Percentiles rank a stretch among this genome's conserved stretches.
phyloP scores from a whole-genome alignment of 1,140 invertebrate genomes.

The Hesperophylax magnus region DNA sequence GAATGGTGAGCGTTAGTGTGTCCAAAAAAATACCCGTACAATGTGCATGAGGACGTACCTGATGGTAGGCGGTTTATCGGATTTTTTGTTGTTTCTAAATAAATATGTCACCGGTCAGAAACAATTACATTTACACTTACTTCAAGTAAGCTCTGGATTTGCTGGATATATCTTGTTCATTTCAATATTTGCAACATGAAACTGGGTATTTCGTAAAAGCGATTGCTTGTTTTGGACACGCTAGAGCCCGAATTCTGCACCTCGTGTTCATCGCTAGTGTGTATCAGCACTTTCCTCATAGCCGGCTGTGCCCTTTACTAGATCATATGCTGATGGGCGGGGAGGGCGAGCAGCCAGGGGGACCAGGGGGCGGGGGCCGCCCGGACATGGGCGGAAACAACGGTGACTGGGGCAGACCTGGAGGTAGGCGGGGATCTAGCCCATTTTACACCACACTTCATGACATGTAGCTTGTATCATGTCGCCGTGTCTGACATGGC shows the following conservation, averaged over 20 bases:
- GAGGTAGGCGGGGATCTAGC: not conserved
- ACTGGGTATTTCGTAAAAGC: not conserved
- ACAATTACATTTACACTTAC: too few relatives aligned
- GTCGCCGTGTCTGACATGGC: too few relatives aligned
- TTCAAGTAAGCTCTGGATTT: too few relatives aligned
- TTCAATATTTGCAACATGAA: not conserved
- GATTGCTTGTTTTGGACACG: not conserved
- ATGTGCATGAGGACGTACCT: too few relatives aligned
- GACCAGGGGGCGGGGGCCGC: constrained; percentile 34
- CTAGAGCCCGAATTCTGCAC: not conserved
- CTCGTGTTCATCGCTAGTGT: constrained; percentile 11
- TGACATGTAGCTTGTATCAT: too few relatives aligned
- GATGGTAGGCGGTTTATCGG: too few relatives aligned
- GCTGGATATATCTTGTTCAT: not conserved
- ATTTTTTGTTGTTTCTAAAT: too few relatives aligned
- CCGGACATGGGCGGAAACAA: constrained; percentile 40
- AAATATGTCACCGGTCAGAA: too few relatives aligned
- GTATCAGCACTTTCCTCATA: constrained; percentile 4
- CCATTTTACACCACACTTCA: too few relatives aligned
- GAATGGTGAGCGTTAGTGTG: too few relatives aligned
- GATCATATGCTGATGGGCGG: constrained; percentile 57
- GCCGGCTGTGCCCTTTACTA: constrained; percentile 30
- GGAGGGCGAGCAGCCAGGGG: constrained; percentile 50
- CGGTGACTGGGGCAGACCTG: constrained; percentile 53
- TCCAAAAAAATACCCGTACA: too few relatives aligned